Conservation (phyloP, 2,888 invertebrate species). For the Agrochola lychnidis region DNA sequence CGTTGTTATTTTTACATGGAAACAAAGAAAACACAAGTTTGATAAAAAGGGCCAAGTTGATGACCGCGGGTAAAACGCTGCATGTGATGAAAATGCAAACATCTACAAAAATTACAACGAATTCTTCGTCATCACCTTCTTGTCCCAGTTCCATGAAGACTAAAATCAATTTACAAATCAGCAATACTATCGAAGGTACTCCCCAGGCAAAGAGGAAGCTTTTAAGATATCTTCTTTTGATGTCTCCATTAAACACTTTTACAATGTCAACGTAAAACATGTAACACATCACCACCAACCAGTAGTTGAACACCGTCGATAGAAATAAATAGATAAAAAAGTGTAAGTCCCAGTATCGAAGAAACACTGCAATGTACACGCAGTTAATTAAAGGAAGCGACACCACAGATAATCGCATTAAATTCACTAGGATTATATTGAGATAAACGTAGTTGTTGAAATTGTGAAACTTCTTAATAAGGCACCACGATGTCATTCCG, state of each 20-base stretch:
- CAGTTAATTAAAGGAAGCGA: background rate
- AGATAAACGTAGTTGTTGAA: constrained; percentile 46
- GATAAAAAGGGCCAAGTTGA: constrained; percentile 30
- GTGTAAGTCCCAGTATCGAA: background rate
- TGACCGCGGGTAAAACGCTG: constrained; percentile 6
- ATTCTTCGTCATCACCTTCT: background rate
- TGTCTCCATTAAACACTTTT: constrained; percentile 28
- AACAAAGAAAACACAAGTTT: constrained; percentile 29
- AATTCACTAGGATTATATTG: constrained; percentile 32
- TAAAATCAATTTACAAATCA: background rate
- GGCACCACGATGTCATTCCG: constrained; percentile 45
- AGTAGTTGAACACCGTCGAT: constrained; percentile 15
- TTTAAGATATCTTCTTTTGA: constrained; percentile 21
- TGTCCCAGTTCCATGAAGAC: background rate
- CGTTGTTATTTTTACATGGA: background rate
- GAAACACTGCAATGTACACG: background rate
- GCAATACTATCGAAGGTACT: background rate
- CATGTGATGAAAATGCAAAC: background rate
- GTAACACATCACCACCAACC: constrained; percentile 37
- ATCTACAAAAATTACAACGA: background rate
- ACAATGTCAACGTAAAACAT: constrained; percentile 47
- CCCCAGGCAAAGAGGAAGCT: constrained; percentile 45
- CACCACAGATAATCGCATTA: background rate
- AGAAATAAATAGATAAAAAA: constrained; percentile 1
- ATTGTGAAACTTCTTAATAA: constrained; percentile 40